Conservation (phyloP, 2,113 vertebrate genomes). For the Cynocephalus volans region DNA sequence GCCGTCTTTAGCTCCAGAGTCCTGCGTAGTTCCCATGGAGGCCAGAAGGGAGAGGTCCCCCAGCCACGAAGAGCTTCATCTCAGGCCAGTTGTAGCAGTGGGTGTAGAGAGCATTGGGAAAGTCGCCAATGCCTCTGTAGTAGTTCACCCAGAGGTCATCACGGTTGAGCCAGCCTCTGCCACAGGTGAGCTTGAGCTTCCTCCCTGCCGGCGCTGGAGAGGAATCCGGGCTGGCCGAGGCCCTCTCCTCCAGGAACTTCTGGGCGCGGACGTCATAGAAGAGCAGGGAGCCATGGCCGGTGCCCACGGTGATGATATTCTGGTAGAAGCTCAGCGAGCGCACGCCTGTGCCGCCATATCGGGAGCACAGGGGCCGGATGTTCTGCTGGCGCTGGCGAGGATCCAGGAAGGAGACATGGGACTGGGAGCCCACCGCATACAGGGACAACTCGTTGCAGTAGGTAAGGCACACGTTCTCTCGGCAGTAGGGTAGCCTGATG, state of each 20-base stretch:
- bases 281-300: conserved; percentile 96
- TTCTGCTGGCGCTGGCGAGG: conserved; percentile 93
- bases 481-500: conserved; percentile 95
- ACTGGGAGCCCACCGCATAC: conserved; percentile 97
- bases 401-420: conserved; percentile 97
- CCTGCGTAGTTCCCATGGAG: conserved; percentile 98
- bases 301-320: conserved; percentile 97
- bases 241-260: conserved; percentile 94
- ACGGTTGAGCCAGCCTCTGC: conserved; percentile 98
- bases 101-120: conserved; percentile 98
- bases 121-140: conserved; percentile 94
- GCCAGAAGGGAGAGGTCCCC: conserved; percentile 96
- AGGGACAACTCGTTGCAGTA: conserved; percentile 97
- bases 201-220: conserved; percentile 90
- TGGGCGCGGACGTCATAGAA: conserved; percentile 98
- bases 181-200: conserved; percentile 95
- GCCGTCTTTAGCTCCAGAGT: conserved; percentile 94
- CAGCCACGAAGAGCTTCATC: conserved; percentile 98
- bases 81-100: conserved; percentile 99
- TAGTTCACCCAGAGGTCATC: conserved; percentile 97
- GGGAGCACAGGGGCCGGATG: conserved; percentile 94
- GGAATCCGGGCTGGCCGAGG: conserved; percentile 82
- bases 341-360: conserved; percentile 96
- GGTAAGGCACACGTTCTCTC: conserved; percentile 97
- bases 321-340: conserved; percentile 98